Conservation (phyloP, 2,888 invertebrate genomes). For the Drosophila lutescens region DNA sequence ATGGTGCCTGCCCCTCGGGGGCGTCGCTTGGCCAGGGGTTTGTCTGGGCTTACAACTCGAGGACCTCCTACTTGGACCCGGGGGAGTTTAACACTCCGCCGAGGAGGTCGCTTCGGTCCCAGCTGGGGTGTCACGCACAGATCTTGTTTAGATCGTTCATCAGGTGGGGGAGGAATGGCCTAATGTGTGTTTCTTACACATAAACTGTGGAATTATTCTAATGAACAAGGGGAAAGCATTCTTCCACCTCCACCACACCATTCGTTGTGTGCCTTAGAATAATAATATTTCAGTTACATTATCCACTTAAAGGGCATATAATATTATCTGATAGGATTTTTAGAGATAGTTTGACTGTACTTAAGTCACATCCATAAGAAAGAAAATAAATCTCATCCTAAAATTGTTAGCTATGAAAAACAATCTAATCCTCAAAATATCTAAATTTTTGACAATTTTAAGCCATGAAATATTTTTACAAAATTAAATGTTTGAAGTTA, state of each 20-base stretch:
- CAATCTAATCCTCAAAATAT: too few species aligned
- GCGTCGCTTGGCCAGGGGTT: constrained; percentile 52
- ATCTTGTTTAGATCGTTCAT: constrained; percentile 7
- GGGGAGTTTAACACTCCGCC: constrained; percentile 44
- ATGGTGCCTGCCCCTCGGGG: constrained; percentile 41
- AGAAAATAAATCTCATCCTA: too few species aligned
- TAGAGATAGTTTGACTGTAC: too few species aligned
- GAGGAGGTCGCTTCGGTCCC: constrained; percentile 5
- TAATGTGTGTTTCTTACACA: constrained; percentile 21
- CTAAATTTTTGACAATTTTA: too few species aligned
- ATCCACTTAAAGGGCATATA: neutral
- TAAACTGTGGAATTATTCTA: constrained; percentile 9
- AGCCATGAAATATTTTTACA: too few species aligned
- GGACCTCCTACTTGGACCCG: constrained; percentile 65
- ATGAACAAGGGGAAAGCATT: neutral
- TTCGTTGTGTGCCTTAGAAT: neutral
- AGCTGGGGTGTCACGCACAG: constrained; percentile 10
- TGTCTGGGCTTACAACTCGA: constrained; percentile 44
- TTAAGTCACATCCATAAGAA: too few species aligned
- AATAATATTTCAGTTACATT: neutral
- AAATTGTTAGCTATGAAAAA: too few species aligned
- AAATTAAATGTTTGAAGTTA: too few species aligned
- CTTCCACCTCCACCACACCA: neutral
- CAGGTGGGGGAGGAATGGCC: constrained; percentile 2
- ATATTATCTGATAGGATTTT: neutral